A percentile compares a stretch with the other conserved stretches of the same genome.
Evolutionary conservation across 2,797 vertebrate genomes (phyloP).

Genomic region (Thaleichthys pacificus): DNA sequence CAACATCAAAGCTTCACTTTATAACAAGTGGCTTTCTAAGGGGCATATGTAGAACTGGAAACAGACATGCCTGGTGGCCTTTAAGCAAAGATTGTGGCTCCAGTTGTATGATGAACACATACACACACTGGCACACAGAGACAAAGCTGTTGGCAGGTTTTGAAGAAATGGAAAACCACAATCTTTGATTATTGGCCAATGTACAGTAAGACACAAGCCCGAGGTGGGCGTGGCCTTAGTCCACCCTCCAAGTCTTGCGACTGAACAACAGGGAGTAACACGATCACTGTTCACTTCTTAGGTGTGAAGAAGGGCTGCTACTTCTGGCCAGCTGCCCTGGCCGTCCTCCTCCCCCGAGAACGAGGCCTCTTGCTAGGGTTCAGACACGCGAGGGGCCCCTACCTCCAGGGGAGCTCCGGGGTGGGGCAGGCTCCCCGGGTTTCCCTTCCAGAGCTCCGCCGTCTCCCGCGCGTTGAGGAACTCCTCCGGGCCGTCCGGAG

Average conservation of each 20-base stretch:
- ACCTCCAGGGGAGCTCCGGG: constrained; percentile 57
- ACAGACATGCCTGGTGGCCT: background rate
- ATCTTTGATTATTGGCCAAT: background rate
- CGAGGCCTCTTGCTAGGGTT: constrained; percentile 50
- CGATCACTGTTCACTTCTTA: background rate
- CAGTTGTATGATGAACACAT: background rate
- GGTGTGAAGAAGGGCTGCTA: background rate
- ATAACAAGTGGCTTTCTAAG: constrained; percentile 11
- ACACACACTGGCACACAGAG: background rate
- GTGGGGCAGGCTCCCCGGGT: constrained; percentile 46
- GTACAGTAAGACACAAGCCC: background rate
- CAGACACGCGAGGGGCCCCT: constrained; percentile 48
- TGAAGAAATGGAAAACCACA: background rate
- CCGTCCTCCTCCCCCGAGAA: too few relatives aligned
- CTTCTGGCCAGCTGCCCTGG: background rate
- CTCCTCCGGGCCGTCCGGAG: constrained; percentile 69
- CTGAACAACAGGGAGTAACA: background rate
- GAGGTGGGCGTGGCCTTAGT: background rate
- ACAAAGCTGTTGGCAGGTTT: background rate
- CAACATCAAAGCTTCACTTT: constrained; percentile 11
- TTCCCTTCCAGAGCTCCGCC: constrained; percentile 68
- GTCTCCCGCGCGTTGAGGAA: constrained; percentile 78
- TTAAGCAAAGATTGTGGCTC: background rate
- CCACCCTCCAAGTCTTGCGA: background rate
- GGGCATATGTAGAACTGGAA: background rate